phyloP scores from a whole-genome alignment of 2,113 vertebrate species.

The Microtus ochrogaster region DNA sequence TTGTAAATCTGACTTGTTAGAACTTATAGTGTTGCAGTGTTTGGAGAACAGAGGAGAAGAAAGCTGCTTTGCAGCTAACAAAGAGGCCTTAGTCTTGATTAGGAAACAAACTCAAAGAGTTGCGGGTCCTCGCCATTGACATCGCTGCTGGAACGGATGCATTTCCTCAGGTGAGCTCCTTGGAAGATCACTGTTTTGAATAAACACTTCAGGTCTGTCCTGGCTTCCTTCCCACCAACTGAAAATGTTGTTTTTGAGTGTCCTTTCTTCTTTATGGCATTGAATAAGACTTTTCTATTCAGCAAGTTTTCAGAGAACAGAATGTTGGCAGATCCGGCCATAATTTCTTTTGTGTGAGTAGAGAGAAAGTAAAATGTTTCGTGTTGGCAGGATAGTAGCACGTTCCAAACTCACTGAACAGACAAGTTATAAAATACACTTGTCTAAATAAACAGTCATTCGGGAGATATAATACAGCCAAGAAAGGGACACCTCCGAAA shows the following conservation, averaged over 20 bases:
- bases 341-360: conserved; percentile 59
- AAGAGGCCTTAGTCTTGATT: conserved; percentile 44
- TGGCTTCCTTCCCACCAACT: neutral
- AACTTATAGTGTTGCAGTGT: neutral
- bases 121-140: conserved; percentile 42
- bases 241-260: neutral
- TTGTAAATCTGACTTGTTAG: conserved; percentile 7
- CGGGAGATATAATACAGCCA: neutral
- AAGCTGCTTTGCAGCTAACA: conserved; percentile 52
- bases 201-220: neutral
- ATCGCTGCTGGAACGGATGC: neutral
- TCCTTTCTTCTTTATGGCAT: conserved; percentile 46
- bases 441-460: conserved; percentile 53
- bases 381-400: conserved; percentile 49
- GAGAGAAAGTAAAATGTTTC: conserved; percentile 66
- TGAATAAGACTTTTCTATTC: conserved; percentile 52
- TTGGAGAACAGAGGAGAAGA: neutral
- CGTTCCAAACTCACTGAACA: conserved; percentile 58
- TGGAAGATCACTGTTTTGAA: conserved; percentile 54
- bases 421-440: conserved; percentile 40
- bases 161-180: conserved; percentile 53
- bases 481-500: conserved; percentile 40
- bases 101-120: conserved; percentile 9
- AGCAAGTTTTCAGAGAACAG: conserved; percentile 51
- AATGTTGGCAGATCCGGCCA: conserved; percentile 49